A percentile compares a stretch with the other conserved stretches of the same genome.
Conservation (phyloP, 1,140 invertebrate genomes). For the Sarcophaga peregrina region DNA sequence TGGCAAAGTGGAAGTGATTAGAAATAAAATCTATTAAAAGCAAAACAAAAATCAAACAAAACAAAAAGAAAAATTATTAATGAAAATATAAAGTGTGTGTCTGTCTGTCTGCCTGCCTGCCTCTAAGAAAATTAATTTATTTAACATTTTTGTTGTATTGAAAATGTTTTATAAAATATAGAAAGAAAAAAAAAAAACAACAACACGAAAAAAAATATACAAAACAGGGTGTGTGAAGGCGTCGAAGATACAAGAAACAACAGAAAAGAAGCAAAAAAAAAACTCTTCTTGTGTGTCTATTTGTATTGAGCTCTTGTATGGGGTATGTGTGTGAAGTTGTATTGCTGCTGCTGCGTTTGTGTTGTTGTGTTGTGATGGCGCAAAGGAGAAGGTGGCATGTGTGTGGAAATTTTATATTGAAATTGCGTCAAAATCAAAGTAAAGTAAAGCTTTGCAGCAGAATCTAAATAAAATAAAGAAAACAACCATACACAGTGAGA, state of each 20-base stretch:
- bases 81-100: no score
- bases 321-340: neutral
- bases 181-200: neutral
- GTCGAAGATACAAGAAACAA: neutral
- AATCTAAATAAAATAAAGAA: no score
- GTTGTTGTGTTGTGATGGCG: neutral
- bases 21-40: neutral
- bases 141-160: no score
- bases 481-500: no score
- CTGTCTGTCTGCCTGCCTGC: no score
- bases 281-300: no score
- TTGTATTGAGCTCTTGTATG: no score
- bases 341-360: neutral
- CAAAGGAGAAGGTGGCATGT: constrained; percentile 8
- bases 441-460: constrained; percentile 18
- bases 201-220: neutral
- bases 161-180: neutral
- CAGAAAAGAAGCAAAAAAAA: neutral
- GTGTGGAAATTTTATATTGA: constrained; percentile 15
- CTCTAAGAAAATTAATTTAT: no score
- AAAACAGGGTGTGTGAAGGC: constrained; percentile 24
- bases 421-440: constrained; percentile 24
- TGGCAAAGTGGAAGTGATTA: neutral
- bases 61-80: no score
- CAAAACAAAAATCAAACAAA: neutral